Evolutionary conservation across 2,113 vertebrate genomes (phyloP).

Genomic region (Pseudorasbora parva): DNA sequence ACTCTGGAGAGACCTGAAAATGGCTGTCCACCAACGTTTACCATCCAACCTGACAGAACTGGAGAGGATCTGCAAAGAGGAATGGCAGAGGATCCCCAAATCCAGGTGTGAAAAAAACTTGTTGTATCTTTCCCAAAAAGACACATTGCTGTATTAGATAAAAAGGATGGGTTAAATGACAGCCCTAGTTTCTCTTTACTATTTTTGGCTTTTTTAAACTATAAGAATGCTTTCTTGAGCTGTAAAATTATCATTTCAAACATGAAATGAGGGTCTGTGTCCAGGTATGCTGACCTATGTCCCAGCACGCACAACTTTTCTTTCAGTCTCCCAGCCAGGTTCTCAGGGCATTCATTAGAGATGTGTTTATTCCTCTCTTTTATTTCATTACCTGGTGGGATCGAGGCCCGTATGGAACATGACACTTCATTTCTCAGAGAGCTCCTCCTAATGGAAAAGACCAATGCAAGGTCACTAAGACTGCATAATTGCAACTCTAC

Average conservation of each 20-base stretch:
- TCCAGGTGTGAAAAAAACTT: too few relatives aligned
- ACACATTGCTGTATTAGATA: too few relatives aligned
- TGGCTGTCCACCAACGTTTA: too few relatives aligned
- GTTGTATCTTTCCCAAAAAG: too few relatives aligned
- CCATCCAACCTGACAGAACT: too few relatives aligned
- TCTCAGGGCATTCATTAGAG: conserved; percentile 14
- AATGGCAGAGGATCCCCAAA: too few relatives aligned
- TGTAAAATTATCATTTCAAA: not conserved
- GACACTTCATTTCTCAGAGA: conserved; percentile 55
- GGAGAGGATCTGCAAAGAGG: too few relatives aligned
- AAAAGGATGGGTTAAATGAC: too few relatives aligned
- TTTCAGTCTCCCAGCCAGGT: conserved; percentile 6
- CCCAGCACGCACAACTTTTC: conserved; percentile 23
- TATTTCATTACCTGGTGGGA: conserved; percentile 57
- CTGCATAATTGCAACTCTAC: conserved; percentile 63
- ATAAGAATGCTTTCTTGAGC: too few relatives aligned
- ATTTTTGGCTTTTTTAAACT: too few relatives aligned
- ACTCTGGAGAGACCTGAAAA: too few relatives aligned
- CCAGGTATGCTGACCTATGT: conserved; percentile 16
- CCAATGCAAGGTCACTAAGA: conserved; percentile 62
- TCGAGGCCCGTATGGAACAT: conserved; percentile 43
- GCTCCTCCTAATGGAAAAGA: conserved; percentile 50
- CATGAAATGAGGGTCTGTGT: not conserved
- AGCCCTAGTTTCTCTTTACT: not conserved
- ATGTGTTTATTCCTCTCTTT: conserved; percentile 35